Percentiles rank a stretch among this genome's conserved stretches.
phyloP scores from a whole-genome alignment of 2,113 vertebrate species.

The Proterorhinus semilunaris region DNA sequence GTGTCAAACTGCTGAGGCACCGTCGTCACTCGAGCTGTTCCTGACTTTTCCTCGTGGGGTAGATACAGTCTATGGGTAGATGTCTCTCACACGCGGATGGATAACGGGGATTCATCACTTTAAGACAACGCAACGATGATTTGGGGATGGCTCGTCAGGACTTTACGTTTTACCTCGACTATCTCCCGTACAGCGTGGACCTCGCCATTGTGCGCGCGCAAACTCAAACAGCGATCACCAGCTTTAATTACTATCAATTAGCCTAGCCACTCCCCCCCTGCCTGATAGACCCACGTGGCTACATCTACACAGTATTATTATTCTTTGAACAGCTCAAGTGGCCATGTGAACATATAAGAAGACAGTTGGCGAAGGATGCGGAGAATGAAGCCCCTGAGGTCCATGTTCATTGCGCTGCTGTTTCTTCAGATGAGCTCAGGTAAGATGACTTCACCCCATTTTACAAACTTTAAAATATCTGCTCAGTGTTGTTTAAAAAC shows the following conservation, averaged over 20 bases:
- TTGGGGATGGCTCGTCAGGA: background rate
- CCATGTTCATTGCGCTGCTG: conserved; percentile 31
- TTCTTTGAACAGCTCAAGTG: background rate
- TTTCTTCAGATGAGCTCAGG: conserved; percentile 43
- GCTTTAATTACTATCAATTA: background rate
- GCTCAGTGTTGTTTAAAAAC: background rate
- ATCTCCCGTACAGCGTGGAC: background rate
- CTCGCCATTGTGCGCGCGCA: background rate
- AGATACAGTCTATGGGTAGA: background rate
- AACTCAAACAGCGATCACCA: too few species aligned
- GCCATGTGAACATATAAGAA: conserved; percentile 1
- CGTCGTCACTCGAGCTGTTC: background rate
- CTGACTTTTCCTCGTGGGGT: background rate
- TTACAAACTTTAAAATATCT: background rate
- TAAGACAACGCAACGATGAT: background rate
- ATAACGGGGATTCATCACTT: background rate
- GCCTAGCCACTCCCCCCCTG: too few species aligned
- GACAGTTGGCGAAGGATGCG: conserved; percentile 22
- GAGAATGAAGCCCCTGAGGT: conserved; percentile 38
- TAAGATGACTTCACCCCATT: conserved; percentile 17
- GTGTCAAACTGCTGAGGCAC: background rate
- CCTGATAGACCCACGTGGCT: background rate
- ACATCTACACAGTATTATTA: too few species aligned
- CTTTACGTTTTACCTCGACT: background rate
- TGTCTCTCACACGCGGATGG: background rate